Base-by-base conservation (phyloP, 1,140 invertebrate genomes). In the Diachasma alloeum region DNA sequence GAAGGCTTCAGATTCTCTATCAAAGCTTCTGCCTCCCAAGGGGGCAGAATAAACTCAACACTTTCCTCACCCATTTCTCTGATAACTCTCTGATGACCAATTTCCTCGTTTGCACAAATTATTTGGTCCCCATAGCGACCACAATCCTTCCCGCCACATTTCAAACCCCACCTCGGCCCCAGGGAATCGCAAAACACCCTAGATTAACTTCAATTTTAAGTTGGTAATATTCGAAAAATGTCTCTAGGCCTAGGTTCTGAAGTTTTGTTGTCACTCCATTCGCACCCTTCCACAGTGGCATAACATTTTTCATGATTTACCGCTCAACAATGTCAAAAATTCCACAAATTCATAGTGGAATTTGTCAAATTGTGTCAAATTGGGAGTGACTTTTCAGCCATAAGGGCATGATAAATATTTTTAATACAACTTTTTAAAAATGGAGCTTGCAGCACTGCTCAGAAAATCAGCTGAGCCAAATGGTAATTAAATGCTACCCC, bases 11-110 rank as follows among this genome's bases (percentile, higher is more conserved):
- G 86, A 75, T 87, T 84, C 79, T 92, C 83, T 22, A 92, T 86
- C 77, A 87, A 91, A 48, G 87, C 73, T 80, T 92, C 91, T 5
- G 88, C 83, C 86, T 92, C 91, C 82, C 86, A 90, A 11, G 88
- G 85, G 22, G 87, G 78, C 76, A 92, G 82, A 69, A 92, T 86
- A 81, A 84, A 85, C 78, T 90, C 86, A 78, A 81, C 83, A 76
- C 81, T 80, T 26, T 84, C 75, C 48, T 66, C 66, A 22, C 4
- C 36, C 66, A 68, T 68, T 68, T 68, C 36, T 26, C 59, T n/a
- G 9, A 10, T 22, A 26, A 26, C 9, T 31, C 10, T 9, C 1
- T 11, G 13, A 42, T 42, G 9, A 42, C 3, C 39, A 42, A 42
- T 42, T 6, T 42, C 39, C 10, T 42, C 39, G n/a, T 11, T 9